Conservation (phyloP, 2,888 invertebrate species). For the Myathropa florea region DNA sequence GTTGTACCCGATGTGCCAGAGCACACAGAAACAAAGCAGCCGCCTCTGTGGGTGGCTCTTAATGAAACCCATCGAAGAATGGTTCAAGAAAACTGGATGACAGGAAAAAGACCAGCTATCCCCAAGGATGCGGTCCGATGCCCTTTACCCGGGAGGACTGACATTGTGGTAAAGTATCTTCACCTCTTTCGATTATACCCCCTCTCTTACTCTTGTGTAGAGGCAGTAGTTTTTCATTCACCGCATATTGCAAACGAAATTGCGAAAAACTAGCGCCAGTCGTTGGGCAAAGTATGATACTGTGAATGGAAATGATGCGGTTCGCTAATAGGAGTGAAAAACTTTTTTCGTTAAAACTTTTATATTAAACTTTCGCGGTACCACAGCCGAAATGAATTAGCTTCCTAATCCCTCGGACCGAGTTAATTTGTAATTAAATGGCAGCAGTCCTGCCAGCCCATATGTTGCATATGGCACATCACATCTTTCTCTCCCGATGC, state of each 20-base stretch:
- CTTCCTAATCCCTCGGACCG: conserved; percentile 56
- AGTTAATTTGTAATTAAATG: conserved; percentile 73
- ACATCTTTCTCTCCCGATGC: conserved; percentile 16
- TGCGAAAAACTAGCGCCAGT: conserved; percentile 58
- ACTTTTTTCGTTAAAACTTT: conserved; percentile 71
- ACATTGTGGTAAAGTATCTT: conserved; percentile 26
- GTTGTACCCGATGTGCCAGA: not conserved
- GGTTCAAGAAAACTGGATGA: conserved; percentile 60
- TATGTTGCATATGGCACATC: conserved; percentile 64
- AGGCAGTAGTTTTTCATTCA: conserved; percentile 58
- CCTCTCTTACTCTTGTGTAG: not conserved
- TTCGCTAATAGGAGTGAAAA: conserved; percentile 64
- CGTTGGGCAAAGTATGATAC: conserved; percentile 47
- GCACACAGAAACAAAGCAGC: conserved; percentile 20
- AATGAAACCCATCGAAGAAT: conserved; percentile 53
- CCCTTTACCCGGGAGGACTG: conserved; percentile 48
- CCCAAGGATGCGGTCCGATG: conserved; percentile 64
- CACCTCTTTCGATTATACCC: conserved; percentile 1
- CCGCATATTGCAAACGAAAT: conserved; percentile 67
- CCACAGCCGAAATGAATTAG: conserved; percentile 63
- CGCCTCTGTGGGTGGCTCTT: conserved; percentile 16
- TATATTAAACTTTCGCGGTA: conserved; percentile 63
- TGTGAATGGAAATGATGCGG: conserved; percentile 64
- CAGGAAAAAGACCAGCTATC: conserved; percentile 49
- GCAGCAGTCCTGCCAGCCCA: conserved; percentile 57